phyloP scores from a whole-genome alignment of 2,113 vertebrate genomes.

The Anser brachyrhynchus region DNA sequence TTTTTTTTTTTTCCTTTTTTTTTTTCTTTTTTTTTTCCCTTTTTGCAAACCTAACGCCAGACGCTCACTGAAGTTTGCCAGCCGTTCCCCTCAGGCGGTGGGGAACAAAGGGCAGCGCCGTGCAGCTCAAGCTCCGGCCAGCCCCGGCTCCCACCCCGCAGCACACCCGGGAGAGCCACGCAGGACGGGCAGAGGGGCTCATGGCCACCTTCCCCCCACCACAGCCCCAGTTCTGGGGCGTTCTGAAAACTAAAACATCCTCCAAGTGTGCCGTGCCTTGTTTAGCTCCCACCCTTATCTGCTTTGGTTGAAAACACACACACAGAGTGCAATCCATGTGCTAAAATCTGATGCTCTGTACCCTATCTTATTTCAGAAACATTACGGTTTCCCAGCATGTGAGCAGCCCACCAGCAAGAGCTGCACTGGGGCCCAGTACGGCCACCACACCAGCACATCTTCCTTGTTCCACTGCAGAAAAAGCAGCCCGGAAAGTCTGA shows the following conservation, averaged over 20 bases:
- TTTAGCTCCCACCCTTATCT: not conserved
- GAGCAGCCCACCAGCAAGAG: not conserved
- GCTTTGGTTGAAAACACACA: not conserved
- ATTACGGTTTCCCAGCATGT: not conserved
- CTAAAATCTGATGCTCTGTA: not conserved
- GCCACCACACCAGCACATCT: not conserved
- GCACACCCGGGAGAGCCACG: not conserved
- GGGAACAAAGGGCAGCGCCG: conserved; percentile 34
- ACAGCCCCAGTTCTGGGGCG: accelerated
- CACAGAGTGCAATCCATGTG: not conserved
- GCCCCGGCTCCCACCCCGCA: not conserved
- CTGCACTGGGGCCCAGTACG: accelerated
- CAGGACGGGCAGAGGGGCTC: not conserved
- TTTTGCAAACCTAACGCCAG: conserved; percentile 27
- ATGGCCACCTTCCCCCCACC: not conserved
- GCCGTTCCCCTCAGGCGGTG: not conserved
- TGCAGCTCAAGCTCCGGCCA: not conserved
- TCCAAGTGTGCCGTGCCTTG: not conserved
- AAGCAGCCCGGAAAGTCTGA: not conserved
- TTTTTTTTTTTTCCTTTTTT: not conserved
- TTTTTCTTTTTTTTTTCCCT: accelerated
- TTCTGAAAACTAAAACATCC: not conserved
- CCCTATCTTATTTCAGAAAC: not conserved
- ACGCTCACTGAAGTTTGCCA: conserved; percentile 31
- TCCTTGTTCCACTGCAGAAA: not conserved